phyloP scores from a whole-genome alignment of 2,888 invertebrate genomes.

The Fragum whitleyi region DNA sequence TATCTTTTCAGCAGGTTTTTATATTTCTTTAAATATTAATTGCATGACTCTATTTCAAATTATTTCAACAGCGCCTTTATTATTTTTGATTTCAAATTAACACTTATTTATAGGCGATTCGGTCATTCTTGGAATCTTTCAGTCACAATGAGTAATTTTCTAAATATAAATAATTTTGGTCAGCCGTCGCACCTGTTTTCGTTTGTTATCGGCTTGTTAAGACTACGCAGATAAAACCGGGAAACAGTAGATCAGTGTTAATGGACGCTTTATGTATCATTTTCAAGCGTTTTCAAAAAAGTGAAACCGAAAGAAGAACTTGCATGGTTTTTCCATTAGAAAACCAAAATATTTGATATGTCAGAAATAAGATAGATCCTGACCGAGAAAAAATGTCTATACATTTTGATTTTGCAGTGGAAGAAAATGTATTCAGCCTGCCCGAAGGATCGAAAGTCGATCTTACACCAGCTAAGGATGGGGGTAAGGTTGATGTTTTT shows the following conservation, averaged over 20 bases:
- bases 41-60: not conserved
- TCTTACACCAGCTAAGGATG: constrained; percentile 39
- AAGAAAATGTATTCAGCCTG: constrained; percentile 24
- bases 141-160: not conserved
- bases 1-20: not conserved
- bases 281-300: not conserved
- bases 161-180: constrained; percentile 2
- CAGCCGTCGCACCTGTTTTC: not conserved
- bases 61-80: not conserved
- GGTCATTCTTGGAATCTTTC: not conserved
- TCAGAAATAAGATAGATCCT: not conserved
- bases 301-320: constrained; percentile 19
- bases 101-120: not conserved
- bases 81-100: too few species aligned
- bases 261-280: not conserved
- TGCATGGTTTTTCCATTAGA: not conserved
- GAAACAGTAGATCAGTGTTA: not conserved
- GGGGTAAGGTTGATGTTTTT: constrained; percentile 16
- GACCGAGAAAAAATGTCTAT: constrained; percentile 26
- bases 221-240: not conserved
- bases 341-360: not conserved
- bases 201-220: not conserved
- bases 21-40: not conserved
- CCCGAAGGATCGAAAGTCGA: constrained; percentile 34
- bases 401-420: constrained; percentile 19